Percentiles rank a stretch among this genome's conserved stretches.
phyloP scores from a whole-genome alignment of 2,113 vertebrate species.

The Steatornis caripensis region DNA sequence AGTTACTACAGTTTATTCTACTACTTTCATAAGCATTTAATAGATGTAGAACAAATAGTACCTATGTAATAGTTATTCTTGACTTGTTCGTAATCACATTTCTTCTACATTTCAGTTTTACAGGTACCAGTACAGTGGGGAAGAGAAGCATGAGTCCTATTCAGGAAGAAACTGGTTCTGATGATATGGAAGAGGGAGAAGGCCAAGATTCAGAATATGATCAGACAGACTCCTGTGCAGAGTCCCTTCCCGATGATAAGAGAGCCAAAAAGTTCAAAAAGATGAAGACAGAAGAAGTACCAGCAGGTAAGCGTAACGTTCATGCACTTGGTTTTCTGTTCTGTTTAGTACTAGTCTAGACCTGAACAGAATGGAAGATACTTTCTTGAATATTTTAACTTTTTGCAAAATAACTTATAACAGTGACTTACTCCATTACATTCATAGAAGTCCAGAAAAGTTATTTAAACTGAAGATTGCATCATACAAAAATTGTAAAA shows the following conservation, averaged over 20 bases:
- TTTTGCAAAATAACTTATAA: not conserved
- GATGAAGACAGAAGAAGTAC: slow-evolving; percentile 72
- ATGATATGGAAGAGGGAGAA: slow-evolving; percentile 45
- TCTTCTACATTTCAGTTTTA: slow-evolving; percentile 51
- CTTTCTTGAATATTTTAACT: not conserved
- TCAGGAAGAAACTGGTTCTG: slow-evolving; percentile 70
- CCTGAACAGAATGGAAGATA: not conserved
- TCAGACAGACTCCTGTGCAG: slow-evolving; percentile 60
- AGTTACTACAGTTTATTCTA: not conserved
- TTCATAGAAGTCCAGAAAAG: not conserved
- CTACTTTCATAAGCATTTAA: not conserved
- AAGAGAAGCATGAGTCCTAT: slow-evolving; percentile 88
- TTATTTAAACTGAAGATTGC: not conserved
- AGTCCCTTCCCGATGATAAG: slow-evolving; percentile 64
- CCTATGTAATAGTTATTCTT: not conserved
- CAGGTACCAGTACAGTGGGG: slow-evolving; percentile 36
- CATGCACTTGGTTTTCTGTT: fast-evolving
- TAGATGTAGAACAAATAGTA: not conserved
- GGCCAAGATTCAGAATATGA: slow-evolving; percentile 56
- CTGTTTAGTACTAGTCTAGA: not conserved
- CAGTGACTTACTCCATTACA: not conserved
- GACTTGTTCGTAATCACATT: not conserved
- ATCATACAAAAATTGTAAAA: not conserved
- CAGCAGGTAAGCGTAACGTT: slow-evolving; percentile 64
- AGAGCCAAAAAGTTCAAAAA: slow-evolving; percentile 84